Conservation (phyloP, 2,113 vertebrate species). For the Neogobius melanostomus region DNA sequence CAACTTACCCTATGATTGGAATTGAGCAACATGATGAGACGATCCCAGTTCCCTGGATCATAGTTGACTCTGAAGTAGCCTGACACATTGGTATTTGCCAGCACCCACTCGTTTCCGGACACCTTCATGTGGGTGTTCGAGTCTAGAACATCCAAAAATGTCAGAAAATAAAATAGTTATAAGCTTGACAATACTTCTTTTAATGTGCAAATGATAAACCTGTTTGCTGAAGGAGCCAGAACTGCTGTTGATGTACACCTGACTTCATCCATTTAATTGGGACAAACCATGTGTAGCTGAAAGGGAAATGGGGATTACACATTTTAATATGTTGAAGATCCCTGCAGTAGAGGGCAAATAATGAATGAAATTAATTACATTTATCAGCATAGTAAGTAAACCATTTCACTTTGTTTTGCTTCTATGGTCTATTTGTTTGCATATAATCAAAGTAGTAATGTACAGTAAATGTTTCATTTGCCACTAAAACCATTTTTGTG, state of each 20-base stretch:
- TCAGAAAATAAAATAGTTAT: neutral
- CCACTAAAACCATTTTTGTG: neutral
- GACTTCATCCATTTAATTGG: constrained; percentile 81
- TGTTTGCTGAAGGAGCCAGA: constrained; percentile 77
- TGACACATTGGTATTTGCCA: constrained; percentile 83
- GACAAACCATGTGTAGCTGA: constrained; percentile 87
- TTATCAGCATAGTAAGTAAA: no score
- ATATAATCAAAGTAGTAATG: no score
- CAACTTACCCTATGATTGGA: constrained; percentile 54
- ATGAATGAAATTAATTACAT: no score
- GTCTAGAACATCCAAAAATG: constrained; percentile 48
- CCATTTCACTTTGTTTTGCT: no score
- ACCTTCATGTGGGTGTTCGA: constrained; percentile 36
- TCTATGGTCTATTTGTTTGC: no score
- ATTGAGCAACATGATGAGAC: constrained; percentile 75
- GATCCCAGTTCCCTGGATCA: constrained; percentile 85
- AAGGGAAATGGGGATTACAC: neutral
- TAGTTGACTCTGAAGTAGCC: constrained; percentile 95
- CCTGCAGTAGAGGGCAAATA: no score
- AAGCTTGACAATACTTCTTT: neutral
- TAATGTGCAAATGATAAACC: constrained; percentile 60
- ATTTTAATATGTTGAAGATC: no score
- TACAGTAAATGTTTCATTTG: no score
- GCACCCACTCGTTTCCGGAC: constrained; percentile 72
- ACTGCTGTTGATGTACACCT: accelerated